Percentiles rank a stretch among this genome's conserved stretches.
Conservation (phyloP, 1,140 invertebrate genomes). For the Chionoecetes opilio region DNA sequence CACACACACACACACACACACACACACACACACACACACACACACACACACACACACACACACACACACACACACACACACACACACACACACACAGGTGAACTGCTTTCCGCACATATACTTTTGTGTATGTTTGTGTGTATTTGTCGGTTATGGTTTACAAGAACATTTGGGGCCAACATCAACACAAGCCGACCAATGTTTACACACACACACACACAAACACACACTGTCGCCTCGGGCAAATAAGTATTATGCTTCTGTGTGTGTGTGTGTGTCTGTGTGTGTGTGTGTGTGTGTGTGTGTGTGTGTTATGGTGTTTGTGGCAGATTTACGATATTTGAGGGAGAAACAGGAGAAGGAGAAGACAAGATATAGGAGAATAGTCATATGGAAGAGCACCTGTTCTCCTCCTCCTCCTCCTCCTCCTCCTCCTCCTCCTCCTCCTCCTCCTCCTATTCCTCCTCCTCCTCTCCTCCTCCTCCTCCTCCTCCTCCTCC, state of each 20-base stretch:
- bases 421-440: background rate
- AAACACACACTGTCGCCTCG: conserved; percentile 11
- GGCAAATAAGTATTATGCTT: background rate
- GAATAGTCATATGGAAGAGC: background rate
- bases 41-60: no score
- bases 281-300: background rate
- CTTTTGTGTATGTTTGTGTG: background rate
- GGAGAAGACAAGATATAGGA: background rate
- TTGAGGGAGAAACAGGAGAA: background rate
- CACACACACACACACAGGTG: no score
- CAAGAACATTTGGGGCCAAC: background rate
- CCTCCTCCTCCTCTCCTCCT: no score
- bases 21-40: no score
- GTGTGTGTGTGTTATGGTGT: background rate
- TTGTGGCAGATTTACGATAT: background rate
- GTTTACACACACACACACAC: conserved; percentile 40
- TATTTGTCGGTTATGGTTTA: background rate
- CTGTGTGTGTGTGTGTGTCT: background rate
- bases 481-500: background rate
- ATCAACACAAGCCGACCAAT: conserved; percentile 5
- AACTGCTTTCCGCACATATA: no score
- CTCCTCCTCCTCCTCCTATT: no score
- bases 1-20: no score
- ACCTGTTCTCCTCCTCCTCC: background rate
- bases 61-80: no score